These are phyloP conservation scores for Parnassius smintheus DNA, from an alignment of 2,888 invertebrate species.

Conservation along the genomic window DNA sequence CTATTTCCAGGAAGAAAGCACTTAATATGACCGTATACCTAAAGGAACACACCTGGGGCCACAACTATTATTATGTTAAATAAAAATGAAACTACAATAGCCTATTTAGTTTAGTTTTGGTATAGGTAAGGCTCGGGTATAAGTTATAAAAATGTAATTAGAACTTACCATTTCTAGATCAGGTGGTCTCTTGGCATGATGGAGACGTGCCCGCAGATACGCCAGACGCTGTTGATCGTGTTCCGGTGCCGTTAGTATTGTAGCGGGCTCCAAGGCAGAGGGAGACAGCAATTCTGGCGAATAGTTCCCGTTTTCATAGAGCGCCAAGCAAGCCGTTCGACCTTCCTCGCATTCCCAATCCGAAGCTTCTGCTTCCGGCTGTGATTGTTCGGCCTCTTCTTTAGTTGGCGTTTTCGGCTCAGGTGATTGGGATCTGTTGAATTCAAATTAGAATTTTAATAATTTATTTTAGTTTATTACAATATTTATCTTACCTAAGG, in stretches of 20 bases:
- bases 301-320: slow-evolving; percentile 91
- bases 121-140: too few relatives aligned
- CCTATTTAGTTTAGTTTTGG: too few relatives aligned
- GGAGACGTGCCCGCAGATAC: slow-evolving; percentile 85
- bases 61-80: too few relatives aligned
- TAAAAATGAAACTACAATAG: too few relatives aligned
- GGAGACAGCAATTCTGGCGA: slow-evolving; percentile 86
- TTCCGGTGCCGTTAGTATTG: slow-evolving; percentile 87
- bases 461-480: too few relatives aligned
- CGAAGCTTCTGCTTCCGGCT: slow-evolving; percentile 27
- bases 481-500: too few relatives aligned
- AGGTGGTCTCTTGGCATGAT: slow-evolving; percentile 58
- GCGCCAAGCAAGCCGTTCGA: slow-evolving; percentile 44
- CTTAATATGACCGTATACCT: too few relatives aligned
- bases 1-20: too few relatives aligned
- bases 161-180: slow-evolving; percentile 82
- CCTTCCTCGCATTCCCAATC: slow-evolving; percentile 49
- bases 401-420: slow-evolving; percentile 32
- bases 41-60: too few relatives aligned
- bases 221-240: slow-evolving; percentile 89
- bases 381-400: slow-evolving; percentile 32
- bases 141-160: not conserved
- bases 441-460: not conserved
- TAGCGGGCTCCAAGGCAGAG: slow-evolving; percentile 85
- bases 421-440: not conserved